Evolutionary conservation across 1,140 invertebrate genomes (phyloP).

Genomic region (Papilio polytes): DNA sequence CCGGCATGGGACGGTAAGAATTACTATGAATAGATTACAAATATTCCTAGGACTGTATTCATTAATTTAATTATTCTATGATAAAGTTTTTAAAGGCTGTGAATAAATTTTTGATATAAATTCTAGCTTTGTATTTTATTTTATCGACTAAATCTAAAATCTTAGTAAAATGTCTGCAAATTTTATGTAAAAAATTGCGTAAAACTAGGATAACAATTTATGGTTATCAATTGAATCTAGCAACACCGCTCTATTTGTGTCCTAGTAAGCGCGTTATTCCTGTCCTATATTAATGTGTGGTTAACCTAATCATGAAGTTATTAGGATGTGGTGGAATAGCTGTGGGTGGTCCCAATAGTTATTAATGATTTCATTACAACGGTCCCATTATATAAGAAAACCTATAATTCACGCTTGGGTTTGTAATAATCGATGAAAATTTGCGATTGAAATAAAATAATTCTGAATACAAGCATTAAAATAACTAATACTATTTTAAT

Average conservation of each 20-base stretch:
- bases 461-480: no score
- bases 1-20: conserved; percentile 29
- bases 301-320: conserved; percentile 14
- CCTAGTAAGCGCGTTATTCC: no score
- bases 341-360: conserved; percentile 27
- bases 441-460: not conserved
- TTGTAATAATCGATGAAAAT: not conserved
- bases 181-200: no score
- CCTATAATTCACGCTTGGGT: not conserved
- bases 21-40: not conserved
- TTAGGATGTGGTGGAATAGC: conserved; percentile 26
- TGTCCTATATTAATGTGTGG: not conserved
- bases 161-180: no score
- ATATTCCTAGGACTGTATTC: not conserved
- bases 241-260: no score
- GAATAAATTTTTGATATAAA: no score
- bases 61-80: not conserved
- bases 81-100: not conserved
- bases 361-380: conserved; percentile 13
- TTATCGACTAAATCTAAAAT: no score
- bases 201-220: no score
- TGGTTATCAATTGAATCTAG: no score
- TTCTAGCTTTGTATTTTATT: no score
- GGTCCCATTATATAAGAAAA: not conserved
- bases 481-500: no score